Evolutionary conservation across 2,888 invertebrate genomes (phyloP), one percentile per base, ranked within the genome.

Genomic region (Electrophaes corylata): DNA sequence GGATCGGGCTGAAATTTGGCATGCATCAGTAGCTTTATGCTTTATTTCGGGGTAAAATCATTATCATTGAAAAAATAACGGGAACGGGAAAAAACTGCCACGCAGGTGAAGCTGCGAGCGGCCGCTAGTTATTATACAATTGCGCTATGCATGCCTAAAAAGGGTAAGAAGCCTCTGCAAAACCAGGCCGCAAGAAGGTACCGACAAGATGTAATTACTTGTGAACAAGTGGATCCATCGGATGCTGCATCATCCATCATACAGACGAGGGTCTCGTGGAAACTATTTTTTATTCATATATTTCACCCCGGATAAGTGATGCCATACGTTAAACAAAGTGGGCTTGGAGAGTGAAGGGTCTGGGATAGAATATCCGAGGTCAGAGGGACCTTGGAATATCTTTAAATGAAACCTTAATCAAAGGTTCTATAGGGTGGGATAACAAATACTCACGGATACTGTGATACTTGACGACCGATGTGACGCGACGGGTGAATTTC

Each of bases 201-300:
- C n/a, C 11, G 35, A 48, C 47, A 23, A 37, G 14, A 11, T 49
- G 52, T 61, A 65, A 63, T 63, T 61, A 60, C 47, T 44, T 40
- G 57, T 41, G 31, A 64, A 63, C 66, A 65, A 61, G 63, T 37
- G 56, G 43, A 54, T 58, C 64, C 60, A 65, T 64, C 65, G 57
- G 56, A 45, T 46, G 48, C 49, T 60, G 44, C 41, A 41, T 46
- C 67, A 69, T 69, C 66, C 60, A 62, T 69, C 69, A 69, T 64
- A 54, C 19, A 47, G 66, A 66, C 56, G 62, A 65, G 67, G 66
- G 63, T 66, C 33, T 54, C 35, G 47, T 45, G 37, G 48, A 57
- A 64, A 66, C 66, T 68, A 68, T 71, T 71, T 69, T 65, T 69
- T 71, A 71, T 71, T 71, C 69, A 71, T 71, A 65, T 56, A 62